Evolutionary conservation across 1,140 invertebrate species (phyloP).

Genomic region (Hypsibius dujardini): DNA sequence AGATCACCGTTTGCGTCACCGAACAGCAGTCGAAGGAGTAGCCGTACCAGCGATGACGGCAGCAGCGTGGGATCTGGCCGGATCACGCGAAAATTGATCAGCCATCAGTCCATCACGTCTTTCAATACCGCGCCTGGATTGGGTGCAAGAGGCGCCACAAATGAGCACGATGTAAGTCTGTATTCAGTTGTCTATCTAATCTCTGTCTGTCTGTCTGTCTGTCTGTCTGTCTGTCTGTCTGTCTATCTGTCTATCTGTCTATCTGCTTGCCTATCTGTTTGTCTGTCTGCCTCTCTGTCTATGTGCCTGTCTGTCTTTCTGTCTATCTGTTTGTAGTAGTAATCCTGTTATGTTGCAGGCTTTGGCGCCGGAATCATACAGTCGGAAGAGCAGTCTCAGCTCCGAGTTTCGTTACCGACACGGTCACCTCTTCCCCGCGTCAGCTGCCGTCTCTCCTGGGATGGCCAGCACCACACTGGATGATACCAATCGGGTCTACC

Average conservation of each 20-base stretch:
- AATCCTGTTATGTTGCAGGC: too few species aligned
- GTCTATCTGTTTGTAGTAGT: not conserved
- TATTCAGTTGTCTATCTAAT: too few species aligned
- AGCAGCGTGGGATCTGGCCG: slow-evolving; percentile 2
- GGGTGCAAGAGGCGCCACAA: not conserved
- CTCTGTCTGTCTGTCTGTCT: too few species aligned
- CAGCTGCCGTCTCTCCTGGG: slow-evolving; percentile 26
- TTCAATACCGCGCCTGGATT: not conserved
- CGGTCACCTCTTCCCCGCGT: slow-evolving; percentile 63
- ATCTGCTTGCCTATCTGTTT: too few species aligned
- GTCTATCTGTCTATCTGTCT: too few species aligned
- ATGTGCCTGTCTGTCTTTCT: not conserved
- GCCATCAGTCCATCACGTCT: slow-evolving; percentile 16
- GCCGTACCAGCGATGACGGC: slow-evolving; percentile 21
- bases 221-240: too few species aligned
- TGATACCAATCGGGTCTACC: slow-evolving; percentile 19
- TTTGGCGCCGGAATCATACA: slow-evolving; percentile 38
- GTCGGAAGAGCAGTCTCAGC: slow-evolving; percentile 71
- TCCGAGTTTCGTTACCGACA: slow-evolving; percentile 70
- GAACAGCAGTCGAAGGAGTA: slow-evolving; percentile 7
- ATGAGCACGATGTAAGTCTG: slow-evolving; percentile 6
- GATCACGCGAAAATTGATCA: not conserved
- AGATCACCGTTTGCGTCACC: slow-evolving; percentile 8
- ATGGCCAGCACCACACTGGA: slow-evolving; percentile 15
- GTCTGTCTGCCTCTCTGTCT: not conserved